These are phyloP conservation scores for Drosophila simulans DNA, from an alignment of 1,140 invertebrate genomes.

Conservation along the genomic window DNA sequence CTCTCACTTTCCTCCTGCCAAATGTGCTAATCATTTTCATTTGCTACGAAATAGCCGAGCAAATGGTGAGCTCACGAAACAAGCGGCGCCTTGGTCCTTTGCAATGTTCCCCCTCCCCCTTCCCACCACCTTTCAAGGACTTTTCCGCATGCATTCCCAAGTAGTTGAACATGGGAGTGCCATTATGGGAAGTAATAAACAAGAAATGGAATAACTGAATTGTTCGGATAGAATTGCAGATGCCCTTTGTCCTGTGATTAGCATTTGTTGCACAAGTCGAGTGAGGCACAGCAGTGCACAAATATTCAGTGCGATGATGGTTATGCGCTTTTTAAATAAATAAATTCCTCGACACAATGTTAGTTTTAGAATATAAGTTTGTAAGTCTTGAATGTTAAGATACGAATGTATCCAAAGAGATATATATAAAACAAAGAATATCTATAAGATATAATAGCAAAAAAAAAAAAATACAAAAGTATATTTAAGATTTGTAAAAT, in stretches of 20 bases:
- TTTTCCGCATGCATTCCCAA: slow-evolving; percentile 41
- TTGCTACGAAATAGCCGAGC: slow-evolving; percentile 8
- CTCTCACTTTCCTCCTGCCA: slow-evolving; percentile 9
- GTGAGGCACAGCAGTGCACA: not conserved
- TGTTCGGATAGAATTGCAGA: slow-evolving; percentile 18
- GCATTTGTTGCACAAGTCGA: not conserved
- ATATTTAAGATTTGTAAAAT: not conserved
- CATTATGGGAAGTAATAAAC: slow-evolving; percentile 58
- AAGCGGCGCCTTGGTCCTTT: slow-evolving; percentile 4
- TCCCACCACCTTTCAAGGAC: slow-evolving; percentile 38
- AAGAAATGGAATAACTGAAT: slow-evolving; percentile 49
- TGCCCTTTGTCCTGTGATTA: slow-evolving; percentile 26
- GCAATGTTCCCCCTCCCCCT: not conserved
- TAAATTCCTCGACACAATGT: no score
- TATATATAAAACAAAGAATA: no score
- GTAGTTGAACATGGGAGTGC: slow-evolving; percentile 48
- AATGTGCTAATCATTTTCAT: slow-evolving; percentile 53
- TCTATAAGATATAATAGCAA: not conserved
- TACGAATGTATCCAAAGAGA: no score
- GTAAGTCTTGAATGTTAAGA: no score
- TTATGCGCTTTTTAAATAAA: no score
- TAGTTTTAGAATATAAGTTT: no score
- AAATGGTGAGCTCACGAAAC: slow-evolving; percentile 21
- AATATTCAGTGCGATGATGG: not conserved
- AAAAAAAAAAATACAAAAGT: not conserved